A percentile compares a stretch with the other conserved stretches of the same genome.
Conservation (phyloP, 1,140 invertebrate genomes). For the Meteorus sp. region DNA sequence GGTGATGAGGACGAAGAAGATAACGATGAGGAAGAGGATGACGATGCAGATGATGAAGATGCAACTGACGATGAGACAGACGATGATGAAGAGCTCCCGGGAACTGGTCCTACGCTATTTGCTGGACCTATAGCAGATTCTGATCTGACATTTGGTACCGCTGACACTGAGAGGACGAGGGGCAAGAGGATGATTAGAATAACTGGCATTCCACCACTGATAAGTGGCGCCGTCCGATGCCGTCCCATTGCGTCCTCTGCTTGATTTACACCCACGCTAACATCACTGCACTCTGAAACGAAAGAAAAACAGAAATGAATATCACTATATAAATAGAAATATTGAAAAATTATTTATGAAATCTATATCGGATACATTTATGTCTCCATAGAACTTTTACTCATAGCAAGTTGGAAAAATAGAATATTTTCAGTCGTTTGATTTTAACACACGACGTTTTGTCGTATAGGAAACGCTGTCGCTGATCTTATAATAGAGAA, state of each 20-base stretch:
- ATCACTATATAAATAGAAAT: background rate
- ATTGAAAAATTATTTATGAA: background rate
- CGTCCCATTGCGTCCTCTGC: constrained; percentile 36
- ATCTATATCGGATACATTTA: too few species aligned
- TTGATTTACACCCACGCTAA: constrained; percentile 36
- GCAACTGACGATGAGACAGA: constrained; percentile 23
- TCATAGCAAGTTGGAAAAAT: too few species aligned
- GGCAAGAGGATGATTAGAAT: constrained; percentile 24
- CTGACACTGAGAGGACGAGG: constrained; percentile 23
- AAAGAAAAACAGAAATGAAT: constrained; percentile 11
- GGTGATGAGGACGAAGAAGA: constrained; percentile 26
- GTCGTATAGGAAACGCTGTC: too few species aligned
- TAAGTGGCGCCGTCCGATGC: constrained; percentile 20
- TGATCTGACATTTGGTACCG: constrained; percentile 29
- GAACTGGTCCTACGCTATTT: constrained; percentile 26
- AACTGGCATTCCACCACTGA: constrained; percentile 26
- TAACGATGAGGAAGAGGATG: constrained; percentile 19
- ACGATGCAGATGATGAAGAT: constrained; percentile 25
- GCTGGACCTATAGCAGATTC: constrained; percentile 30
- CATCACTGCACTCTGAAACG: constrained; percentile 51
- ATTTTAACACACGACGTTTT: too few species aligned
- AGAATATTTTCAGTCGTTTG: too few species aligned
- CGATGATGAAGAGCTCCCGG: constrained; percentile 15
- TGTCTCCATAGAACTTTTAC: too few species aligned
- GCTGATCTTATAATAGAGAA: constrained; percentile 46